These are phyloP conservation scores for Sarotherodon lohbergeri DNA, from an alignment of 2,113 vertebrate genomes.

Conservation along the genomic window DNA sequence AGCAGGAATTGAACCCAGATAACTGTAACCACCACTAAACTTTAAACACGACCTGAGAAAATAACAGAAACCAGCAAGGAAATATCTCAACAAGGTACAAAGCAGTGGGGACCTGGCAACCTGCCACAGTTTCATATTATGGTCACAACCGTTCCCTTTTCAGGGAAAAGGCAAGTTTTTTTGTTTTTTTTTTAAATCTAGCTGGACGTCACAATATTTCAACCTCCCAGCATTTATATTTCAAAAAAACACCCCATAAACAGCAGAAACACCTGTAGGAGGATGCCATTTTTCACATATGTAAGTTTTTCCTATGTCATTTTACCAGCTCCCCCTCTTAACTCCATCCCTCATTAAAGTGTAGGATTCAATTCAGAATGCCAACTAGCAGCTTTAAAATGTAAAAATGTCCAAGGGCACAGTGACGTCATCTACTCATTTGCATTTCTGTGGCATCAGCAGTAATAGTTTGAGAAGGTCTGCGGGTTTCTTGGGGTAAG, in stretches of 20 bases:
- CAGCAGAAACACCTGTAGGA: not conserved
- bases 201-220: not conserved
- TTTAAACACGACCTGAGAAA: not conserved
- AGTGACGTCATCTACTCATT: constrained; percentile 2
- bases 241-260: not conserved
- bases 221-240: not conserved
- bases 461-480: not conserved
- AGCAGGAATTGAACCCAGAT: not conserved
- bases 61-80: not conserved
- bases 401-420: constrained; percentile 23
- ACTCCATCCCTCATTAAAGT: not conserved
- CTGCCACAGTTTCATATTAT: not conserved
- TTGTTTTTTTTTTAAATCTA: not conserved
- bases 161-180: rapidly evolving
- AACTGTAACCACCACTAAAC: not conserved
- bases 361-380: not conserved
- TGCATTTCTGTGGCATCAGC: constrained; percentile 41
- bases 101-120: not conserved
- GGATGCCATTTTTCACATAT: not conserved
- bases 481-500: not conserved
- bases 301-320: not conserved
- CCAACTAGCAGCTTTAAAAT: constrained; percentile 3
- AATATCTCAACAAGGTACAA: not conserved
- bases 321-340: not conserved
- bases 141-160: not conserved